Evolutionary conservation across 1,140 invertebrate genomes (phyloP).

Genomic region (Hycleus phaleratus): DNA sequence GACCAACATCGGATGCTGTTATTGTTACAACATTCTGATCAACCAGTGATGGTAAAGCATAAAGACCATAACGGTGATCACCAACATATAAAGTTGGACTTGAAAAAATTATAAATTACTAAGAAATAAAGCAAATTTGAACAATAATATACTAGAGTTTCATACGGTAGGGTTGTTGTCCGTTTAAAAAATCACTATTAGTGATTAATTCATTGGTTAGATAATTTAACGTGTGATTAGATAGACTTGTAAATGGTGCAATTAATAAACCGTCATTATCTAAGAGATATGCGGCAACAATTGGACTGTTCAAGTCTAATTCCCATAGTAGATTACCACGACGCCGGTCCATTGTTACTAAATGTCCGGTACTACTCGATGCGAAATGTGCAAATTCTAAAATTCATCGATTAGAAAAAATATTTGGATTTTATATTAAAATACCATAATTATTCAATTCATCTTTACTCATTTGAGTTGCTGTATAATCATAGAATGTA

Average conservation of each 20-base stretch:
- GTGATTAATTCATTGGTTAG: conserved; percentile 26
- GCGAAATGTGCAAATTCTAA: conserved; percentile 81
- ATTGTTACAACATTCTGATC: conserved; percentile 75
- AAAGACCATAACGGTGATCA: conserved; percentile 78
- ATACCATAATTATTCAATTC: conserved; percentile 76
- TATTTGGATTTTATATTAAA: conserved; percentile 16
- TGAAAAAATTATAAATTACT: conserved; percentile 36
- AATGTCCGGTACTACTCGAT: conserved; percentile 77
- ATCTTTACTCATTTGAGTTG: conserved; percentile 64
- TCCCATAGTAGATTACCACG: conserved; percentile 78
- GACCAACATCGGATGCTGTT: conserved; percentile 51
- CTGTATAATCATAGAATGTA: conserved; percentile 85
- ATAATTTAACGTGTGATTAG: conserved; percentile 66
- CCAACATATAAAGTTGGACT: conserved; percentile 92
- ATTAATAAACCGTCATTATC: conserved; percentile 71
- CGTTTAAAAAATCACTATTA: conserved; percentile 24
- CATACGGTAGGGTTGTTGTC: conserved; percentile 58
- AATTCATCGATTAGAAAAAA: conserved; percentile 3
- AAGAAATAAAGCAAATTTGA: not conserved
- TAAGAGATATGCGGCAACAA: conserved; percentile 83
- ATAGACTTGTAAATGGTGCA: conserved; percentile 85
- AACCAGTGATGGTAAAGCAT: conserved; percentile 84
- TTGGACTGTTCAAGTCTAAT: conserved; percentile 76
- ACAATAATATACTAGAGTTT: conserved; percentile 58
- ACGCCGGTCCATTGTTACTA: conserved; percentile 69